These are phyloP conservation scores for Glyphotaelius pellucidus DNA, from an alignment of 2,888 invertebrate species.

Conservation along the genomic window DNA sequence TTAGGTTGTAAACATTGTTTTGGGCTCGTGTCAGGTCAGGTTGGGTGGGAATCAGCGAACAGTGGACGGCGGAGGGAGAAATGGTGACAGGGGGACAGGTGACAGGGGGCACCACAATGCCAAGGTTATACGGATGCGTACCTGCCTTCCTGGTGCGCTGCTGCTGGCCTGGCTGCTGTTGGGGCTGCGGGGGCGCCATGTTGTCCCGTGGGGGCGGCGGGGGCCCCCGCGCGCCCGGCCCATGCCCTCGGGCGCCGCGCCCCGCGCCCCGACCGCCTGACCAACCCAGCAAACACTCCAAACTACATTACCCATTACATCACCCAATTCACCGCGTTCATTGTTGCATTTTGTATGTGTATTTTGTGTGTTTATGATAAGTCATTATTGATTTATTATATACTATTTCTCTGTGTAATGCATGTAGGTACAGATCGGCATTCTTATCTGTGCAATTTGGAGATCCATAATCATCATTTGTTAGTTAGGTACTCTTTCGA, in stretches of 20 bases:
- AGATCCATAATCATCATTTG: too few relatives aligned
- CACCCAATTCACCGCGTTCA: slow-evolving; percentile 46
- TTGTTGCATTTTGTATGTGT: slow-evolving; percentile 29
- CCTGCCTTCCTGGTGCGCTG: slow-evolving; percentile 79
- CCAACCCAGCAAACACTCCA: slow-evolving; percentile 68
- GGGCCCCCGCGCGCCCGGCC: slow-evolving; percentile 93
- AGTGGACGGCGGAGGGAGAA: slow-evolving; percentile 7
- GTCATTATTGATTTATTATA: not conserved
- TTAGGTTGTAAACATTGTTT: not conserved
- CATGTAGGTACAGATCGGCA: not conserved
- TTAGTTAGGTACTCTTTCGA: too few relatives aligned
- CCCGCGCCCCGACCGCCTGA: slow-evolving; percentile 68
- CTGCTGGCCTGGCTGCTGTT: slow-evolving; percentile 61
- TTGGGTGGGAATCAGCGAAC: not conserved
- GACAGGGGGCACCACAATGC: slow-evolving; percentile 57
- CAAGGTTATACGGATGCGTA: slow-evolving; percentile 68
- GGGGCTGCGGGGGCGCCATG: slow-evolving; percentile 71
- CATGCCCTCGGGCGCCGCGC: slow-evolving; percentile 68
- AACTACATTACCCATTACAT: slow-evolving; percentile 55
- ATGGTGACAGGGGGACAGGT: slow-evolving; percentile 29
- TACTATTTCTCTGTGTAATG: not conserved
- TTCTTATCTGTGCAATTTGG: not conserved
- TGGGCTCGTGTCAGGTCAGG: not conserved
- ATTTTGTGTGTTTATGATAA: not conserved
- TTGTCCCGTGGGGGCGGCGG: slow-evolving; percentile 90